phyloP scores from a whole-genome alignment of 2,888 invertebrate species.

The Amphimallon solstitiale region DNA sequence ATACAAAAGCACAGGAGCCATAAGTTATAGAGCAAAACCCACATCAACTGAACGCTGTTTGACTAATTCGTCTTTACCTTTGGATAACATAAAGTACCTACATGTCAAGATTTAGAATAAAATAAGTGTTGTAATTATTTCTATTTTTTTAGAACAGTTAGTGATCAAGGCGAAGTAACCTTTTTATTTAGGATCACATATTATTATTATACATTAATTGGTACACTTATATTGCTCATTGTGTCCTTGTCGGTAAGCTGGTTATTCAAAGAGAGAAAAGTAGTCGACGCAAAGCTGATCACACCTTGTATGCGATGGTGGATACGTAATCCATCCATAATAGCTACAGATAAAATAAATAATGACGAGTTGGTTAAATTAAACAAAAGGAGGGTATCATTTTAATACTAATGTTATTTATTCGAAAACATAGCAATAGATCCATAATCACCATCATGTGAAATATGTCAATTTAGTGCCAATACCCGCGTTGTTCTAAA shows the following conservation, averaged over 20 bases:
- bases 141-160: background rate
- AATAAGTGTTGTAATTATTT: background rate
- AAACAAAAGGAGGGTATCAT: background rate
- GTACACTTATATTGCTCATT: slow-evolving; percentile 34
- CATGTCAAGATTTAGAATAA: background rate
- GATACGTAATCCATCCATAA: background rate
- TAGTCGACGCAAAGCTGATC: slow-evolving; percentile 40
- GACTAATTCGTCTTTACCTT: background rate
- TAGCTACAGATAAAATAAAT: background rate
- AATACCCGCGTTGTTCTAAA: no score
- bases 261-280: slow-evolving; percentile 34
- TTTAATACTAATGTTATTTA: no score
- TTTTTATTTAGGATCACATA: slow-evolving; percentile 42
- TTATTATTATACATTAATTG: slow-evolving; percentile 44
- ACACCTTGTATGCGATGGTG: slow-evolving; percentile 39
- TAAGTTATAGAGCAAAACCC: slow-evolving; percentile 47
- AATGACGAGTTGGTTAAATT: background rate
- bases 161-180: slow-evolving; percentile 23
- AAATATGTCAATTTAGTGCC: no score
- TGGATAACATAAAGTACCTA: background rate
- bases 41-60: slow-evolving; percentile 48
- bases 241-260: slow-evolving; percentile 42
- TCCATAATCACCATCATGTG: no score
- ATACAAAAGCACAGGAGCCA: slow-evolving; percentile 46
- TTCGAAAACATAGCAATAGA: no score